A percentile compares a stretch with the other conserved stretches of the same genome.
Evolutionary conservation across 2,113 vertebrate species (phyloP).

Genomic region (Rutilus rutilus): DNA sequence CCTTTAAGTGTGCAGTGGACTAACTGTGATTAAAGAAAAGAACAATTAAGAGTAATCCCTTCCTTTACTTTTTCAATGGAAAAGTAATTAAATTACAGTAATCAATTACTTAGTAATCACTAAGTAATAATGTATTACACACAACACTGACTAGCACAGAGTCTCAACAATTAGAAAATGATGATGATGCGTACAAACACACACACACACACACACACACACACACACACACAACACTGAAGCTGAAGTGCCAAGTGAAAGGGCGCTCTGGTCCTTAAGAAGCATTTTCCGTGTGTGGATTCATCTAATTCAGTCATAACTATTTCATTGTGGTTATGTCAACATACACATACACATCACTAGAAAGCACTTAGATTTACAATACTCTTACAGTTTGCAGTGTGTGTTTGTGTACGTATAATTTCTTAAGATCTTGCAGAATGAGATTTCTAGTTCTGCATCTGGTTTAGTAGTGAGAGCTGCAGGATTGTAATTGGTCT

Average conservation of each 20-base stretch:
- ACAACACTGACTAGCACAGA: too few relatives aligned
- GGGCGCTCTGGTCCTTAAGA: neutral
- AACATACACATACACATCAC: neutral
- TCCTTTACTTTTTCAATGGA: too few relatives aligned
- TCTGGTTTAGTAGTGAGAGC: constrained; percentile 2
- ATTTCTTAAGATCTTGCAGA: neutral
- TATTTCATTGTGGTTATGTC: neutral
- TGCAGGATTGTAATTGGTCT: neutral
- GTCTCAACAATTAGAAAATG: too few relatives aligned
- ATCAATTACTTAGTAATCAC: too few relatives aligned
- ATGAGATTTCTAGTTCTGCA: constrained; percentile 19
- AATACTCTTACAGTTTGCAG: neutral
- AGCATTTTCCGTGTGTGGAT: too few relatives aligned
- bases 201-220: too few relatives aligned
- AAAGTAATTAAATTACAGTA: too few relatives aligned
- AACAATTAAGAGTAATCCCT: too few relatives aligned
- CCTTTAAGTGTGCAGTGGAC: too few relatives aligned
- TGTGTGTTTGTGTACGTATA: neutral
- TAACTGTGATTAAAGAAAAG: too few relatives aligned
- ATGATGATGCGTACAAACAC: too few relatives aligned
- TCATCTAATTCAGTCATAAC: neutral
- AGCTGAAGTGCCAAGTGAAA: neutral
- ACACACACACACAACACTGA: neutral
- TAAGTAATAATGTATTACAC: too few relatives aligned
- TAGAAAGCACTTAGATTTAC: neutral